phyloP scores from a whole-genome alignment of 2,113 vertebrate genomes.

The Fulica atra region DNA sequence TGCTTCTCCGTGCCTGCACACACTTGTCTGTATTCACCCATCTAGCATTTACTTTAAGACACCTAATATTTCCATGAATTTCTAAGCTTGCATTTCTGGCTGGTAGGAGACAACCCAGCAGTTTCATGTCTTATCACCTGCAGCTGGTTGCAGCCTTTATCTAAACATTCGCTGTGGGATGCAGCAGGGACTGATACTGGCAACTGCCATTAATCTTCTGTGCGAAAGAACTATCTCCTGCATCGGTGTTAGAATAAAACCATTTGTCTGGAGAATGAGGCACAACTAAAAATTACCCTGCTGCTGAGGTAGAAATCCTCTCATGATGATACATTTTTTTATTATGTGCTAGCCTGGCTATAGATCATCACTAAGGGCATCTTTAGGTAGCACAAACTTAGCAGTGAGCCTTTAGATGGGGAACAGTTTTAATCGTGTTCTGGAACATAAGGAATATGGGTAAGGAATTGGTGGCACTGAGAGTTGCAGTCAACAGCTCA shows the following conservation, averaged over 20 bases:
- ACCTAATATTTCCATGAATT: background rate
- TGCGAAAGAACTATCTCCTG: background rate
- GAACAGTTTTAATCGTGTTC: background rate
- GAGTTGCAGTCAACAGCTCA: too few species aligned
- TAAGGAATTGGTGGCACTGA: too few species aligned
- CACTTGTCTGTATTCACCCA: background rate
- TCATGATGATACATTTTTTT: background rate
- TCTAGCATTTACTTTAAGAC: background rate
- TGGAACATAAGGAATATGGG: background rate
- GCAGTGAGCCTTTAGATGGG: background rate
- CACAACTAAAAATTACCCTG: slow-evolving; percentile 13
- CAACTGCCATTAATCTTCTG: slow-evolving; percentile 46
- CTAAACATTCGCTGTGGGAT: slow-evolving; percentile 19
- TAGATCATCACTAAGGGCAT: background rate
- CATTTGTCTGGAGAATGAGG: slow-evolving; percentile 41
- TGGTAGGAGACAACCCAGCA: background rate
- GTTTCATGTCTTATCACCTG: slow-evolving; percentile 19
- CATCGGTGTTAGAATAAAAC: slow-evolving; percentile 22
- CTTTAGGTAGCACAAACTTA: background rate
- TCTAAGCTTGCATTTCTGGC: background rate
- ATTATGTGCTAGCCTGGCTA: background rate
- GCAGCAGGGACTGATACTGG: slow-evolving; percentile 13
- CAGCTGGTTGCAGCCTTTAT: slow-evolving; percentile 40
- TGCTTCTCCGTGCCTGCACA: background rate
- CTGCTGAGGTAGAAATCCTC: slow-evolving; percentile 10